These are phyloP conservation scores for Lytechinus pictus DNA, from an alignment of 35 echinoderm and acorn worm genomes.

Conservation along the genomic window DNA sequence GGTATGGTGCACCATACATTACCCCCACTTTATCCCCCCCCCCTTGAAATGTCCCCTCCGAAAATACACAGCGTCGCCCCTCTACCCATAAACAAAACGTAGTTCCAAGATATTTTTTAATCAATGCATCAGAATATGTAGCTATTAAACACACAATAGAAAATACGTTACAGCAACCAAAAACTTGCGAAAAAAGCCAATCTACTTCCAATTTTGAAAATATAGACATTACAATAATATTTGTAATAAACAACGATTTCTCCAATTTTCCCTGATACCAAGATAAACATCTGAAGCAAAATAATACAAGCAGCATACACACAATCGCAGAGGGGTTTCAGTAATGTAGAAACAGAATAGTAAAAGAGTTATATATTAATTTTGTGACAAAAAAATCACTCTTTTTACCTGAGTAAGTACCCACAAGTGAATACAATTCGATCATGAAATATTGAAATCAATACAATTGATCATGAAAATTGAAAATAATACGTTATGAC, in stretches of 20 bases:
- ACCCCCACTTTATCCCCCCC: too few relatives aligned
- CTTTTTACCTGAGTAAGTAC: background rate
- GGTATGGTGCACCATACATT: too few relatives aligned
- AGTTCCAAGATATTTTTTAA: too few relatives aligned
- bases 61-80: too few relatives aligned
- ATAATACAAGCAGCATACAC: slow-evolving; percentile 1
- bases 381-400: background rate
- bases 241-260: background rate
- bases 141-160: too few relatives aligned
- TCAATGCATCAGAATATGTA: background rate
- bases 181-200: too few relatives aligned
- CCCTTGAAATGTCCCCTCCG: too few relatives aligned
- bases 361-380: background rate
- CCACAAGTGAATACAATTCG: background rate
- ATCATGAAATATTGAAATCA: background rate
- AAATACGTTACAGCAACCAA: too few relatives aligned
- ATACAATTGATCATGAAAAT: background rate
- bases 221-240: background rate
- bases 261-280: background rate
- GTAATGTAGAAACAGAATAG: background rate
- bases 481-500: background rate
- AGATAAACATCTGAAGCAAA: background rate
- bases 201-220: background rate
- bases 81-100: too few relatives aligned
- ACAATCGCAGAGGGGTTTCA: background rate